Percentiles rank a stretch among this genome's conserved stretches.
Evolutionary conservation across 30 jellyfish, hydroid and myxozoan species (phyloP).

Genomic region (Turritopsis dohrnii): DNA sequence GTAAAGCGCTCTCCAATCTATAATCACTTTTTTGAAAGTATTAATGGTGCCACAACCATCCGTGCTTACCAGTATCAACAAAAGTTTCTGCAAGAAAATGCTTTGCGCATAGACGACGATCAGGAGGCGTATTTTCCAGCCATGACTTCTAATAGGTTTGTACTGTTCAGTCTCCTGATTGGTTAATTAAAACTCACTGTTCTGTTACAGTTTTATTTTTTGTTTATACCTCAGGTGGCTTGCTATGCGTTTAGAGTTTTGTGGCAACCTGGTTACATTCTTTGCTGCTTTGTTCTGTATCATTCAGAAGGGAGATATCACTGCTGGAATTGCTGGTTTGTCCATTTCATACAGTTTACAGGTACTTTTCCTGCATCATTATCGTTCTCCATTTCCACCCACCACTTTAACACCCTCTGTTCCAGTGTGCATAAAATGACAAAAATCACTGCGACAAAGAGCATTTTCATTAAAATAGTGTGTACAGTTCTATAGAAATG

Average conservation of each 20-base stretch:
- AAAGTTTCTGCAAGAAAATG: slow-evolving; percentile 55
- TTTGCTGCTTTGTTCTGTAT: slow-evolving; percentile 85
- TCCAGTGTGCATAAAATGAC: no score
- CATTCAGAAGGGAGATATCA: slow-evolving; percentile 39
- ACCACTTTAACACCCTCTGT: no score
- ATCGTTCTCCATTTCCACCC: no score
- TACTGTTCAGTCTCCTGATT: slow-evolving; percentile 33
- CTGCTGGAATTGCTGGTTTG: slow-evolving; percentile 95
- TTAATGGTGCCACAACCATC: slow-evolving; percentile 85
- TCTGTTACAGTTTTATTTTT: not conserved
- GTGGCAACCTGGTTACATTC: slow-evolving; percentile 77
- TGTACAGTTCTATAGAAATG: no score
- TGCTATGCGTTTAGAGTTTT: slow-evolving; percentile 92
- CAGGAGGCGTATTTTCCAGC: slow-evolving; percentile 82
- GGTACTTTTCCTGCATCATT: no score
- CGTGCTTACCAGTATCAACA: slow-evolving; percentile 65
- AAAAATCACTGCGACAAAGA: no score
- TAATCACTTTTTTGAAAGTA: slow-evolving; percentile 87
- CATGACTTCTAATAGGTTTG: slow-evolving; percentile 77
- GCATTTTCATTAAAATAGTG: no score
- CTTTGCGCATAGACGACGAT: slow-evolving; percentile 54
- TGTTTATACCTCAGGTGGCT: slow-evolving; percentile 78
- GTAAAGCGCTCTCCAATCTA: slow-evolving; percentile 86
- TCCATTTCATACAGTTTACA: slow-evolving; percentile 83
- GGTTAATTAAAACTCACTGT: slow-evolving; percentile 35